These are phyloP conservation scores for Poliocrania exsul DNA, from an alignment of 2,797 vertebrate genomes.

Conservation along the genomic window DNA sequence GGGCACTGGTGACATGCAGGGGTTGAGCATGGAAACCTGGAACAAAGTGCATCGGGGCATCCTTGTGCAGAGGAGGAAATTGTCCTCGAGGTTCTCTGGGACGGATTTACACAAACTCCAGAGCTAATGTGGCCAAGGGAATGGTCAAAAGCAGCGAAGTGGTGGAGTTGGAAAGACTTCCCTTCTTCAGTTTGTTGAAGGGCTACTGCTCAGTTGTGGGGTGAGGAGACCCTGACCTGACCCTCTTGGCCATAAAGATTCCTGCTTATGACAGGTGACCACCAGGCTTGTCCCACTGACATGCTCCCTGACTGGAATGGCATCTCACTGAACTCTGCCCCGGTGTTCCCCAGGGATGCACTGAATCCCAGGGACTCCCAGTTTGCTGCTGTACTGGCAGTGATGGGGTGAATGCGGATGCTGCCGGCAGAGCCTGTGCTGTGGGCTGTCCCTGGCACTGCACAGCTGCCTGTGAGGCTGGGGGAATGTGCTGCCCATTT, in stretches of 20 bases:
- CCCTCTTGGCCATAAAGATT: not conserved
- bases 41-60: not conserved
- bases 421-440: not conserved
- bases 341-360: fast-evolving
- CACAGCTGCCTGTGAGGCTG: not conserved
- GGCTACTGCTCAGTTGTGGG: not conserved
- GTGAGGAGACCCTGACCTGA: fast-evolving
- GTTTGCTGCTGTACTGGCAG: not conserved
- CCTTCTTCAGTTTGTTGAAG: not conserved
- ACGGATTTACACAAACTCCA: not conserved
- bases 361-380: not conserved
- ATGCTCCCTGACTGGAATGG: fast-evolving
- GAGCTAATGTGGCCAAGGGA: fast-evolving
- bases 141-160: not conserved
- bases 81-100: not conserved
- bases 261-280: not conserved
- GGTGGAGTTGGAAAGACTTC: not conserved
- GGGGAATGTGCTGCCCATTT: fast-evolving
- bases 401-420: fast-evolving
- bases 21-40: not conserved
- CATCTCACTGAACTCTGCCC: not conserved
- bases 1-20: fast-evolving
- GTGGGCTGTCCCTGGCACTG: not conserved
- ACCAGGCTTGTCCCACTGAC: fast-evolving
- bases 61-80: not conserved